phyloP scores from a whole-genome alignment of 2,797 vertebrate genomes.

The Sebastes ruberrimus region DNA sequence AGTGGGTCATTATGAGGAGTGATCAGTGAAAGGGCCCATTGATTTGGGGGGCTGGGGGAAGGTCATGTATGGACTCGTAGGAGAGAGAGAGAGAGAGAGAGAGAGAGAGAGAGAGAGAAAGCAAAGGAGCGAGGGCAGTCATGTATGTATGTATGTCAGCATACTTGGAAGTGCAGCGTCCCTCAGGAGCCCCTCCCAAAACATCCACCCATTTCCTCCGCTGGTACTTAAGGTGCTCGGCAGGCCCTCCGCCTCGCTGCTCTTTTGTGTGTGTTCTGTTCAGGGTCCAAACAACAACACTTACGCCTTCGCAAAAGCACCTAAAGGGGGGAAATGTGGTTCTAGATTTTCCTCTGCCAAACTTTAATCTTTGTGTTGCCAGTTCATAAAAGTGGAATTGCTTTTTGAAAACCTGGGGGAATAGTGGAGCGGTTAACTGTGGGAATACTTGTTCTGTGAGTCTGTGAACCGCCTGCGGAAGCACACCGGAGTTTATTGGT shows the following conservation, averaged over 20 bases:
- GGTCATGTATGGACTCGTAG: conserved; percentile 60
- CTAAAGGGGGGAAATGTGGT: conserved; percentile 51
- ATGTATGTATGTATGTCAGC: conserved; percentile 40
- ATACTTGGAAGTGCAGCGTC: conserved; percentile 50
- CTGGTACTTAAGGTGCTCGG: conserved; percentile 43
- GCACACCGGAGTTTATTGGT: conserved; percentile 30
- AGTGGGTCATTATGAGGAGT: conserved; percentile 73
- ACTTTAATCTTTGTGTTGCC: neutral
- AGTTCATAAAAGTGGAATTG: conserved; percentile 11
- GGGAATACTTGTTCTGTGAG: conserved; percentile 22
- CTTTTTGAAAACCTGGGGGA: conserved; percentile 12
- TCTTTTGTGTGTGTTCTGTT: conserved; percentile 37
- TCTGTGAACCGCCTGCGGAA: conserved; percentile 2
- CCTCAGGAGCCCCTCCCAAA: conserved; percentile 55
- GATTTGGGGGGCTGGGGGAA: conserved; percentile 65
- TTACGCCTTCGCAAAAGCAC: conserved; percentile 44
- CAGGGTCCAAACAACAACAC: conserved; percentile 50
- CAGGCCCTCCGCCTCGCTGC: conserved; percentile 12
- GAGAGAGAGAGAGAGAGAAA: too few species aligned
- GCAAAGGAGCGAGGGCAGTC: conserved; percentile 23
- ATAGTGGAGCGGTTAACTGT: conserved; percentile 24
- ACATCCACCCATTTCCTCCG: conserved; percentile 71
- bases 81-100: conserved; percentile 30
- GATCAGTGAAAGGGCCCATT: conserved; percentile 80
- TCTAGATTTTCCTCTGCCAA: conserved; percentile 45